Conservation (phyloP, 2,113 vertebrate species). For the Orientallactaga bullata region DNA sequence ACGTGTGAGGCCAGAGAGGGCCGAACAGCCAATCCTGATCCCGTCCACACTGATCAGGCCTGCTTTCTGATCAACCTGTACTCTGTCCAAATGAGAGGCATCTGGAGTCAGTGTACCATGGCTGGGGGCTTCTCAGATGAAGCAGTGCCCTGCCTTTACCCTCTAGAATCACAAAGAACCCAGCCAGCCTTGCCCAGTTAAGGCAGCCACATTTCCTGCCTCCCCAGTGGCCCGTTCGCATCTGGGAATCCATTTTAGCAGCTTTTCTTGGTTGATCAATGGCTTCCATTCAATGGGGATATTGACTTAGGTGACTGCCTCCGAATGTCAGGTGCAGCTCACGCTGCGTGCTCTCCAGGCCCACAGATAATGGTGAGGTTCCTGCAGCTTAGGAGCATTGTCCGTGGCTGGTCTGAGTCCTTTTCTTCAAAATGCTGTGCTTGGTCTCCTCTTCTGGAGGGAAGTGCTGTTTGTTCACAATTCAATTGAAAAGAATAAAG, state of each 20-base stretch:
- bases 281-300: slow-evolving; percentile 83
- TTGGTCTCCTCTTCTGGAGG: slow-evolving; percentile 18
- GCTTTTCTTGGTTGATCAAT: slow-evolving; percentile 85
- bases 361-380: slow-evolving; percentile 50
- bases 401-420: slow-evolving; percentile 1
- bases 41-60: background rate
- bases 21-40: background rate
- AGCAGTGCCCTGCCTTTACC: slow-evolving; percentile 44
- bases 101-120: slow-evolving; percentile 15
- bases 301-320: slow-evolving; percentile 82
- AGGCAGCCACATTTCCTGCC: slow-evolving; percentile 67
- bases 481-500: background rate
- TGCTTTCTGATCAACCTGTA: background rate
- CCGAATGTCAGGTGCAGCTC: slow-evolving; percentile 82
- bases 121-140: slow-evolving; percentile 58
- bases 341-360: slow-evolving; percentile 38
- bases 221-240: slow-evolving; percentile 78
- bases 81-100: background rate
- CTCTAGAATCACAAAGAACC: slow-evolving; percentile 69
- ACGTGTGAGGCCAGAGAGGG: background rate
- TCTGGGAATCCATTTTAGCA: slow-evolving; percentile 80
- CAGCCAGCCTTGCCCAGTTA: slow-evolving; percentile 61
- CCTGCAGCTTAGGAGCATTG: slow-evolving; percentile 18
- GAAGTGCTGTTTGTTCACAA: background rate
- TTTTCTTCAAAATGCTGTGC: slow-evolving; percentile 24